These are phyloP conservation scores for Cavia aperea DNA, from an alignment of 2,113 vertebrate species.

Conservation along the genomic window DNA sequence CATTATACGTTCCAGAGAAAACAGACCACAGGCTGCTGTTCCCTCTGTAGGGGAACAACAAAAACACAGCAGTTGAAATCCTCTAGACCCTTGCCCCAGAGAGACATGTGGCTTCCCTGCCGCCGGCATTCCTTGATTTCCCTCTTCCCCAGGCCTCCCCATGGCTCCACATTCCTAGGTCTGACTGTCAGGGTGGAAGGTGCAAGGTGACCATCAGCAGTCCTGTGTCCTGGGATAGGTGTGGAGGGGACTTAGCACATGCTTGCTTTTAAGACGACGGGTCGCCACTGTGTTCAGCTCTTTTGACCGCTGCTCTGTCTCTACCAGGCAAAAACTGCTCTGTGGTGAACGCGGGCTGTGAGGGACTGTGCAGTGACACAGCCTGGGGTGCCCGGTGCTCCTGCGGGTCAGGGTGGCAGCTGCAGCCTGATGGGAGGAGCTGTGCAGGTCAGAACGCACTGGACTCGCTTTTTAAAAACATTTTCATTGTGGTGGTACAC, in stretches of 20 bases:
- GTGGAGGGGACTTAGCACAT: accelerated
- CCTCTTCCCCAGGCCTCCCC: not conserved
- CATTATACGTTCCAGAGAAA: not conserved
- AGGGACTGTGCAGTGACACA: constrained; percentile 77
- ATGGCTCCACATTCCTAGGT: not conserved
- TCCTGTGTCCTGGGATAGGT: not conserved
- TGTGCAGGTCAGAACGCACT: constrained; percentile 79
- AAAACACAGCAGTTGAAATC: not conserved
- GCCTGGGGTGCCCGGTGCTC: constrained; percentile 82
- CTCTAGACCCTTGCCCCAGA: not conserved
- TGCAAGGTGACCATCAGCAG: not conserved
- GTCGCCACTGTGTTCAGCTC: not conserved
- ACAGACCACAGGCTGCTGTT: not conserved
- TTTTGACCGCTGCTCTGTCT: not conserved
- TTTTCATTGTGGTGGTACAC: not conserved
- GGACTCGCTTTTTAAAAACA: not conserved
- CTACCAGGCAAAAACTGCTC: constrained; percentile 81
- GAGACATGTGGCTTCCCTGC: not conserved
- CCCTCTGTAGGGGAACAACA: not conserved
- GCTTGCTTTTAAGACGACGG: not conserved
- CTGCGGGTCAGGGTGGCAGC: constrained; percentile 78
- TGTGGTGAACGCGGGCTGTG: constrained; percentile 82
- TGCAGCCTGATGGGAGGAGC: constrained; percentile 76
- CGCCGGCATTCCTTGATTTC: not conserved
- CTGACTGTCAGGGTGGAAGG: not conserved